phyloP scores from a whole-genome alignment of 2,113 vertebrate genomes.

The Eudyptes chrysolophus region DNA sequence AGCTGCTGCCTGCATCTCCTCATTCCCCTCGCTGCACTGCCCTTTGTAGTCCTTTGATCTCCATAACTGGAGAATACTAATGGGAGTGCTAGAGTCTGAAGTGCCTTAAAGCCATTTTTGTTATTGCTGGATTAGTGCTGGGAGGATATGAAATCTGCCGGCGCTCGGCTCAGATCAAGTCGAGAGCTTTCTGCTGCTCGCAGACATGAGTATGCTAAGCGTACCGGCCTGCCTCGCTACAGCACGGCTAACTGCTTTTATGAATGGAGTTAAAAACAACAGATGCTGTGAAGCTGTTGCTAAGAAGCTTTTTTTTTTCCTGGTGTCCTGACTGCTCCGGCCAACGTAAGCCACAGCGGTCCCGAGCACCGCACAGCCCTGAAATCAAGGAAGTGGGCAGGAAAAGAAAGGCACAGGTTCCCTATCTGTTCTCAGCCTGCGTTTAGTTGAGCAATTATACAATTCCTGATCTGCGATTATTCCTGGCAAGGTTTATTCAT shows the following conservation, averaged over 20 bases:
- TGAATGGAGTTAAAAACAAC: slow-evolving; percentile 57
- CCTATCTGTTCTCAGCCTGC: not conserved
- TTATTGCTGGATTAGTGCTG: not conserved
- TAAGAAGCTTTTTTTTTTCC: not conserved
- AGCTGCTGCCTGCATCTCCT: not conserved
- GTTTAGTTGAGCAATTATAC: slow-evolving; percentile 16
- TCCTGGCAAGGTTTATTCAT: slow-evolving; percentile 39
- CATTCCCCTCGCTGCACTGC: accelerated
- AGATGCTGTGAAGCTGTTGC: not conserved
- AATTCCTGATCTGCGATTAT: slow-evolving; percentile 1
- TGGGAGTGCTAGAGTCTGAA: not conserved
- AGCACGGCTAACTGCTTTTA: slow-evolving; percentile 7
- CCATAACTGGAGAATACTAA: not conserved
- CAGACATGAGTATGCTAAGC: not conserved
- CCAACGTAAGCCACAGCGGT: not conserved
- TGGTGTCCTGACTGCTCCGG: not conserved
- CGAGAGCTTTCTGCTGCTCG: not conserved
- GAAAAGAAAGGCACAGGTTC: slow-evolving; percentile 35
- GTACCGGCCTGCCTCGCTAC: not conserved
- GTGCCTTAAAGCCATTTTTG: slow-evolving; percentile 6
- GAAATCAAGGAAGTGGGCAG: not conserved
- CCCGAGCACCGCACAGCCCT: not conserved
- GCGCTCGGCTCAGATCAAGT: not conserved
- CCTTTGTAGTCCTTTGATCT: not conserved
- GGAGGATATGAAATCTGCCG: not conserved